phyloP scores from a whole-genome alignment of 2,888 invertebrate genomes.

The Clitarchus hookeri region DNA sequence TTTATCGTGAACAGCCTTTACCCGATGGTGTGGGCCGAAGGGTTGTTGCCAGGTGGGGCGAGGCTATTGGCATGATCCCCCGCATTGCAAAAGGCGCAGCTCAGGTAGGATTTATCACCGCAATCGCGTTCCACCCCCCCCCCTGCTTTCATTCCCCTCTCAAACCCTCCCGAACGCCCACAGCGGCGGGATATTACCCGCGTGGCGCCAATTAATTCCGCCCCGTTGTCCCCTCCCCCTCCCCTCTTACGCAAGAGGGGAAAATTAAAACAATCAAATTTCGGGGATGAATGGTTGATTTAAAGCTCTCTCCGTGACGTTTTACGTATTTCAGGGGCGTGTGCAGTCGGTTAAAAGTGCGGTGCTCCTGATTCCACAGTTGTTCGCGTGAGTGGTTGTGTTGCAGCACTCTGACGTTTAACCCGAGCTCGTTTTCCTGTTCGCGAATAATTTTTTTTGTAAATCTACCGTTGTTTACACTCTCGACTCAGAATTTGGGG shows the following conservation, averaged over 20 bases:
- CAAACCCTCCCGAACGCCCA: neutral
- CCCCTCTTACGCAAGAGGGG: neutral
- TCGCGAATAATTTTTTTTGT: too few species aligned
- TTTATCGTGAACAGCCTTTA: too few species aligned
- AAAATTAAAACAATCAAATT: slow-evolving; percentile 14
- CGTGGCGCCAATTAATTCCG: neutral
- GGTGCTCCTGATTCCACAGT: too few species aligned
- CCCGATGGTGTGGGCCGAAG: neutral
- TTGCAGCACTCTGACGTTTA: too few species aligned
- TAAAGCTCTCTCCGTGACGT: neutral
- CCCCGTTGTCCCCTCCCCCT: too few species aligned
- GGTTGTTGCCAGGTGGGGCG: neutral
- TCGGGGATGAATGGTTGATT: slow-evolving; percentile 3
- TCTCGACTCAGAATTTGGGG: too few species aligned
- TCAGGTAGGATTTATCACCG: slow-evolving; percentile 14
- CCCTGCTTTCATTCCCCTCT: neutral
- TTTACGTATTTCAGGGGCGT: neutral
- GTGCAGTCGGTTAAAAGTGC: too few species aligned
- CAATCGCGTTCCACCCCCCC: neutral
- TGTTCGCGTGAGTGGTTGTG: too few species aligned
- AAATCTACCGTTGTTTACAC: too few species aligned
- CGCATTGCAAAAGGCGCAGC: neutral
- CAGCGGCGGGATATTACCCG: neutral
- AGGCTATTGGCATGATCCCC: slow-evolving; percentile 1
- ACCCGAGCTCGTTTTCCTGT: too few species aligned